Percentiles rank a stretch among this genome's conserved stretches.
These are phyloP conservation scores for Enteromius unitaeniatus DNA, from an alignment of 2,797 vertebrate species.

Conservation along the genomic window DNA sequence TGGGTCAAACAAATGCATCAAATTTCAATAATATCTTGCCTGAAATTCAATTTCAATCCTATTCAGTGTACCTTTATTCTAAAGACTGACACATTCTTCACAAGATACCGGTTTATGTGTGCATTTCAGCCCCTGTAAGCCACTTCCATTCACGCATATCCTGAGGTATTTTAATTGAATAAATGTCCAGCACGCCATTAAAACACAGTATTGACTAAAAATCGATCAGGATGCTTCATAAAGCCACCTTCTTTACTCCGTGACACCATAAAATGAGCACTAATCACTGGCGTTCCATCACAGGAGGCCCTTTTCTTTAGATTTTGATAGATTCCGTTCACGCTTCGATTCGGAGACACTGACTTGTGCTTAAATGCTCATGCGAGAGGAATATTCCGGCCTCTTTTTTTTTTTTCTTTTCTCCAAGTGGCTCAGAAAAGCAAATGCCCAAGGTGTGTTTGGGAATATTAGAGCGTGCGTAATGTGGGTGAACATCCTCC, in stretches of 20 bases:
- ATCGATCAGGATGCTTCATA: neutral
- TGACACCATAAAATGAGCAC: neutral
- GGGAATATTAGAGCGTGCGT: slow-evolving; percentile 90
- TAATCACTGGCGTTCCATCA: slow-evolving; percentile 7
- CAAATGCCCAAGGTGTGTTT: slow-evolving; percentile 79
- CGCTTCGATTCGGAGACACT: neutral
- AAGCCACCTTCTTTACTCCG: neutral
- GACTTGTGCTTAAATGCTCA: slow-evolving; percentile 5
- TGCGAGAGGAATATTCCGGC: slow-evolving; percentile 51
- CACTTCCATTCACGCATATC: neutral
- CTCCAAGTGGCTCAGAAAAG: slow-evolving; percentile 74
- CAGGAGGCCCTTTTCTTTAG: neutral
- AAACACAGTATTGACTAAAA: neutral
- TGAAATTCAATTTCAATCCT: neutral
- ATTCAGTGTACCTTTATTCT: neutral
- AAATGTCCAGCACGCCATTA: neutral
- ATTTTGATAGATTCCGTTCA: slow-evolving; percentile 13
- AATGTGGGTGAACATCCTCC: slow-evolving; percentile 87
- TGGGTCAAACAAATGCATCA: neutral
- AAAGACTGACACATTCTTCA: neutral
- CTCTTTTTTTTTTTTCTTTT: slow-evolving; percentile 45
- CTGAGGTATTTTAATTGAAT: neutral
- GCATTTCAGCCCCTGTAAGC: neutral
- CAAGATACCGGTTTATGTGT: neutral
- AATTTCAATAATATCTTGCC: neutral